Conservation (phyloP, 2,888 invertebrate genomes). For the Unio pictorum region DNA sequence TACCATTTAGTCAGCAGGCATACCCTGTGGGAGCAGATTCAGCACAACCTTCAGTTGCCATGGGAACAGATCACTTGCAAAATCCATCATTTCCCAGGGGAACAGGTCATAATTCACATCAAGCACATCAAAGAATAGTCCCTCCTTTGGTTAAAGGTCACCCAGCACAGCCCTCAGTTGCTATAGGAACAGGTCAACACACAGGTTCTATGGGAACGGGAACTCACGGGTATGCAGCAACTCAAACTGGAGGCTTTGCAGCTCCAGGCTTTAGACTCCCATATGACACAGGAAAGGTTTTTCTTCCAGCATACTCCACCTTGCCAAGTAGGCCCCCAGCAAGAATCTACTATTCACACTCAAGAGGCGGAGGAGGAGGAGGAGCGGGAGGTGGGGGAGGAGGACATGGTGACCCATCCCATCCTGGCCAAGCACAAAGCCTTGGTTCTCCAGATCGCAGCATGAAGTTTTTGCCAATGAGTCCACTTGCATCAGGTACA, state of each 20-base stretch:
- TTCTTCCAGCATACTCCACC: conserved; percentile 41
- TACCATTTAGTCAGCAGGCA: background rate
- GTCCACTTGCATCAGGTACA: conserved; percentile 58
- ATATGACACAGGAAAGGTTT: conserved; percentile 35
- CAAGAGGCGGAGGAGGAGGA: conserved; percentile 27
- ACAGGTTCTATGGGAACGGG: conserved; percentile 18
- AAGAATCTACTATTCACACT: conserved; percentile 35
- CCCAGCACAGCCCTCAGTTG: conserved; percentile 26
- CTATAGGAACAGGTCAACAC: conserved; percentile 24
- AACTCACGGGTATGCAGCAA: conserved; percentile 2
- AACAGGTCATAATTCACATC: too few relatives aligned
- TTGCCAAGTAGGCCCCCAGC: conserved; percentile 35
- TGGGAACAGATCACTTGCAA: too few relatives aligned
- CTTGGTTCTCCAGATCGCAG: conserved; percentile 29
- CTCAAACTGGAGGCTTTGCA: conserved; percentile 25
- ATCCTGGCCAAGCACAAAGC: conserved; percentile 20
- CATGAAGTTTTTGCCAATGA: conserved; percentile 40
- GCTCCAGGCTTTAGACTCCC: conserved; percentile 34
- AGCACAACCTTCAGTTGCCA: too few relatives aligned
- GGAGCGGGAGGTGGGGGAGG: conserved; percentile 23
- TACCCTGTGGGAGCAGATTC: too few relatives aligned
- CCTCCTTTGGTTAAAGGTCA: conserved; percentile 3
- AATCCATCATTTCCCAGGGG: too few relatives aligned
- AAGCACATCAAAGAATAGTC: too few relatives aligned
- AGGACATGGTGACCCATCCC: conserved; percentile 19